These are phyloP conservation scores for Galleria mellonella DNA, from an alignment of 1,140 invertebrate species.

Conservation along the genomic window DNA sequence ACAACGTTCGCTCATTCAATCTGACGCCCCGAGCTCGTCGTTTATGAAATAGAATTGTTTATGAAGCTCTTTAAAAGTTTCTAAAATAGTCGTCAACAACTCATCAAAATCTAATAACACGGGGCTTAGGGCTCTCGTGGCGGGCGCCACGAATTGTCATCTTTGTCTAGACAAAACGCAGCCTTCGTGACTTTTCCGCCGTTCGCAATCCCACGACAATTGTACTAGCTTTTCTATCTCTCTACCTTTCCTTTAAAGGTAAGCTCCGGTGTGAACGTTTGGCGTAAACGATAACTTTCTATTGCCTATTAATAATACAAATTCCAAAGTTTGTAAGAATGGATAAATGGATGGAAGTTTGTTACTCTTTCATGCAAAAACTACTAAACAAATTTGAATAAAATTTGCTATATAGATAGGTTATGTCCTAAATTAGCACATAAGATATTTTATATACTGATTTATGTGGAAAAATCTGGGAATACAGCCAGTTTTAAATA, in stretches of 20 bases:
- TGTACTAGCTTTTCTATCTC: constrained; percentile 11
- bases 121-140: constrained; percentile 34
- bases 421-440: no score
- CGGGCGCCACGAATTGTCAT: constrained; percentile 34
- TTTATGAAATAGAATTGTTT: constrained; percentile 1
- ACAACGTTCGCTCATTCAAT: constrained; percentile 1
- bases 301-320: no score
- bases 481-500: no score
- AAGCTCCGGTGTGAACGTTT: constrained; percentile 28
- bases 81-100: constrained; percentile 45
- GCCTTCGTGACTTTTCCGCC: constrained; percentile 56
- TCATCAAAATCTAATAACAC: constrained; percentile 64
- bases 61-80: constrained; percentile 5
- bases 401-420: no score
- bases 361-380: no score
- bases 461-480: no score
- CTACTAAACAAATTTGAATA: no score
- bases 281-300: no score
- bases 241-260: constrained; percentile 33
- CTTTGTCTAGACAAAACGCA: constrained; percentile 59
- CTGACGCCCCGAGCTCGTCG: background rate
- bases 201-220: constrained; percentile 54
- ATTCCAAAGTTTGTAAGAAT: no score
- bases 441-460: no score
- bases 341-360: no score